Evolutionary conservation across 1,140 invertebrate species (phyloP).

Genomic region (Zeugodacus cucurbitae): DNA sequence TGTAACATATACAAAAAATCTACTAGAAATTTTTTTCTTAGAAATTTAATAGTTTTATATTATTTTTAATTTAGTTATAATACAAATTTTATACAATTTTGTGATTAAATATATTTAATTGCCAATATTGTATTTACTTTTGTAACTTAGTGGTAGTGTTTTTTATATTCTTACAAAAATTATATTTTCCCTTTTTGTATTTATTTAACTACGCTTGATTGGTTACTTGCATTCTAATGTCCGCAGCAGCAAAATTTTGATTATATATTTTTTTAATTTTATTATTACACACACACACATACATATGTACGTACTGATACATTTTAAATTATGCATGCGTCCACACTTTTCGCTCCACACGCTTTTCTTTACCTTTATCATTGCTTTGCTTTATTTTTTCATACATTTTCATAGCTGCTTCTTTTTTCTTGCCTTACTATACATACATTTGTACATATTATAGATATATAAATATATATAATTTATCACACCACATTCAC

Average conservation of each 20-base stretch:
- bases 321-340: conserved; percentile 13
- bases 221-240: conserved; percentile 18
- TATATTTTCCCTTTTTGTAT: neutral
- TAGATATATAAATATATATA: neutral
- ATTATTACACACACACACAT: too few species aligned
- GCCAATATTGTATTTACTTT: neutral
- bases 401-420: neutral
- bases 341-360: neutral
- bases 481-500: conserved; percentile 46
- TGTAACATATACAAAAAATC: too few species aligned
- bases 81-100: too few species aligned
- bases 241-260: neutral
- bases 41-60: too few species aligned
- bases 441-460: neutral
- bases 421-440: too few species aligned
- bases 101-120: neutral
- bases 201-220: neutral
- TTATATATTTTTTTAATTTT: neutral
- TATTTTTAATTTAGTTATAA: too few species aligned
- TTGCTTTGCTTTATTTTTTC: neutral
- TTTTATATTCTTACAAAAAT: neutral
- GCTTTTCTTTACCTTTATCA: neutral
- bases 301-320: neutral
- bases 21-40: too few species aligned
- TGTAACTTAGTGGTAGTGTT: neutral